These are phyloP conservation scores for Caenorhabditis tropicalis DNA, from an alignment of 1,140 invertebrate genomes.

Conservation along the genomic window DNA sequence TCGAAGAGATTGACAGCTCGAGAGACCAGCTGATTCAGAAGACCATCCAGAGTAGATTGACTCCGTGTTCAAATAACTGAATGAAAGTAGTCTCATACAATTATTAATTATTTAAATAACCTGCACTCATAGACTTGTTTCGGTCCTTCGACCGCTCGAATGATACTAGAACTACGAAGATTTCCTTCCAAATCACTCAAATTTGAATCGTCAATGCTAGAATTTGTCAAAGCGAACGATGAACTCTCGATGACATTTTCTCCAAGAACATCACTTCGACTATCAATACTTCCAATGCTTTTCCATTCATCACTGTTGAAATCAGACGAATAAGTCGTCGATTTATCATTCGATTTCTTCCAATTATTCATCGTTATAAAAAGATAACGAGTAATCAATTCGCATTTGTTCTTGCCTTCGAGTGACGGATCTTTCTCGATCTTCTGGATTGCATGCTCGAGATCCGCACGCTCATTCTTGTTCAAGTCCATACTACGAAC, in stretches of 20 bases:
- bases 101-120: neutral
- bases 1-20: neutral
- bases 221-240: neutral
- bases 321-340: neutral
- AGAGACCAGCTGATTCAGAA: neutral
- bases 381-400: neutral
- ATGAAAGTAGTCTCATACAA: neutral
- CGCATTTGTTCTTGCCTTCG: neutral
- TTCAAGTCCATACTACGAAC: neutral
- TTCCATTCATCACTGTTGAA: neutral
- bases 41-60: neutral
- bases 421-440: neutral
- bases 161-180: neutral
- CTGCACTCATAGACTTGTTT: neutral
- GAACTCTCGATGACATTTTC: neutral
- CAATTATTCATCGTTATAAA: neutral
- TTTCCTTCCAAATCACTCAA: conserved; percentile 1
- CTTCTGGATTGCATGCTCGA: neutral
- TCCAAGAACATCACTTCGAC: neutral
- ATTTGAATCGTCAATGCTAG: neutral
- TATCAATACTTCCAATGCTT: neutral
- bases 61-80: neutral
- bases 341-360: neutral
- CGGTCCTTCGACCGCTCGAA: neutral
- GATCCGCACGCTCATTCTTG: neutral